Conservation (phyloP, 1,140 invertebrate genomes). For the Lepidurus packardi region DNA sequence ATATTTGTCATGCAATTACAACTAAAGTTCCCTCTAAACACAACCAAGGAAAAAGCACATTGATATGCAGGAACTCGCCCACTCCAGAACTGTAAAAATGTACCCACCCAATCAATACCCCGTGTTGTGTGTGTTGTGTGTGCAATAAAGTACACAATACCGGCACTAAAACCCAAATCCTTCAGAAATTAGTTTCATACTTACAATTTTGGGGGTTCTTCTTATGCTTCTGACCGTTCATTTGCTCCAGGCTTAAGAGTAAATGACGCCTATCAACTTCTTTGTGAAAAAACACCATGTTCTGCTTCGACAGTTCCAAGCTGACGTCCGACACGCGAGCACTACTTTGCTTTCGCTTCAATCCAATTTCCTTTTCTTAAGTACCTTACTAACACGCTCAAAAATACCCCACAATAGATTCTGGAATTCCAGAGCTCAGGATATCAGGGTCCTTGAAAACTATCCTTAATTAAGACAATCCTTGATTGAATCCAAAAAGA, state of each 20-base stretch:
- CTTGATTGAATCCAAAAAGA: background rate
- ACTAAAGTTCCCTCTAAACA: background rate
- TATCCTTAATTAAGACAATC: background rate
- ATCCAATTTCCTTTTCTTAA: background rate
- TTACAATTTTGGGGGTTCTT: background rate
- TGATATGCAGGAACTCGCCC: background rate
- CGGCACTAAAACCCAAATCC: background rate
- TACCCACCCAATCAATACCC: constrained; percentile 12
- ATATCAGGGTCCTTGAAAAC: background rate
- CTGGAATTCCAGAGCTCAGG: too few species aligned
- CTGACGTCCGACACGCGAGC: background rate
- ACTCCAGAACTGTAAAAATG: background rate
- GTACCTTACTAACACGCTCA: background rate
- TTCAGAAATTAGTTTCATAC: background rate
- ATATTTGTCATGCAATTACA: constrained; percentile 6
- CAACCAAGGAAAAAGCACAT: background rate
- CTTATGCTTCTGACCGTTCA: background rate
- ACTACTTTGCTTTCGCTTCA: background rate
- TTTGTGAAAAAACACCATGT: constrained; percentile 20
- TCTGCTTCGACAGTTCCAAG: background rate
- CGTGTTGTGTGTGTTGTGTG: background rate
- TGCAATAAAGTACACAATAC: background rate
- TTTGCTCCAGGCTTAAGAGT: background rate
- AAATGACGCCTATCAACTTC: constrained; percentile 4
- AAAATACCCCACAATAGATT: too few species aligned